Evolutionary conservation across 2,113 vertebrate genomes (phyloP), one percentile per base, ranked within the genome.

Genomic region (Pygoscelis antarcticus): DNA sequence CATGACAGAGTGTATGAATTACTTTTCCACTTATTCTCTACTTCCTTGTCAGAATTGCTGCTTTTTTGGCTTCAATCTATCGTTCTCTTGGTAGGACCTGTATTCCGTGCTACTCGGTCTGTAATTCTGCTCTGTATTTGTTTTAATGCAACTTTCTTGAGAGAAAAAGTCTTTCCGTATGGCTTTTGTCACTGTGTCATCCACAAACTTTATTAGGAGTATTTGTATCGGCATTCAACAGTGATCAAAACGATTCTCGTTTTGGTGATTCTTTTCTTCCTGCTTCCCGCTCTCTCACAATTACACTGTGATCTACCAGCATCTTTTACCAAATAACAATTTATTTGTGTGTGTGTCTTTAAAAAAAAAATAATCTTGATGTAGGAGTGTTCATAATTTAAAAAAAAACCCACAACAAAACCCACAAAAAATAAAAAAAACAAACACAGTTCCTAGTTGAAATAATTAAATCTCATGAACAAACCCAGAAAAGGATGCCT

Each of bases 241-340:
- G 3, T 52, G 27, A 64, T 64, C 23, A 85, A 82, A 87, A 30
- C 2, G 0, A 21, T 52, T 65, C 23, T 64, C 0, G 0, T 69
- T 75, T 62, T 46, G 13, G 19, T 80, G 36, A 29, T 74, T 51
- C 11, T 80, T 76, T 57, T 52, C 15, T 52, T 90, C 15, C 40
- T 51, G 15, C 23, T 66, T 81, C 7, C 21, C 5, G 0, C 2
- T 71, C 4, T 70, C 23, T 66, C 21, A 19, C 16, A 29, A 22
- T 49, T 72, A 11, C 5, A 4, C 5, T 32, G 8, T 26, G 27
- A 47, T 19, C 13, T 29, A 40, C 5, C n/a, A 52, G 4, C 7
- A 47, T 16, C 14, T 88, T 79, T 72, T 38, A 80, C 11, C 8
- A 34, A 61, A 54, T 47, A 64, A 55, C 2, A n/a, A 3, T 44